Conservation (phyloP, 2,797 vertebrate species). For the Dendrocincla fuliginosa region DNA sequence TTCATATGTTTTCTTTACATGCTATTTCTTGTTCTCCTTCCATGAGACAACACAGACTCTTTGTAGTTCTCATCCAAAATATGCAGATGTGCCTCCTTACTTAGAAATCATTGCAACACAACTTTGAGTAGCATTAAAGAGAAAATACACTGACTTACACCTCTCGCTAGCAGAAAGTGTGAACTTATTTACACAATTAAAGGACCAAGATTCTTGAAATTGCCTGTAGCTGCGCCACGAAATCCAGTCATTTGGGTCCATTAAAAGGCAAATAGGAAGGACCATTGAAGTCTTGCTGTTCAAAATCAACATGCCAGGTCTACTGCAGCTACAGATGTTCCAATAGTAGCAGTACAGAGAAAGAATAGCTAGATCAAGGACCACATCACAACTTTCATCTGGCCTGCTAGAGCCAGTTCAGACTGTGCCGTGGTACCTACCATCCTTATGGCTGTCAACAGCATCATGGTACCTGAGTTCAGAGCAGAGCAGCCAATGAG, state of each 20-base stretch:
- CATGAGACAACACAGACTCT: background rate
- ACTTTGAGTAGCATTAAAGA: background rate
- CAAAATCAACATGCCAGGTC: background rate
- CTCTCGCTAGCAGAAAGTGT: background rate
- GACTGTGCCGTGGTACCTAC: background rate
- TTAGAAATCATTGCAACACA: background rate
- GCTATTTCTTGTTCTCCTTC: background rate
- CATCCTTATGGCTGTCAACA: background rate
- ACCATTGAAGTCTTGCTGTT: background rate
- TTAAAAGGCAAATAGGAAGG: background rate
- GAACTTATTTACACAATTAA: background rate
- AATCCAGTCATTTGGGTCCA: background rate
- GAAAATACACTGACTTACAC: background rate
- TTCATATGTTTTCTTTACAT: background rate
- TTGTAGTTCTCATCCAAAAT: background rate
- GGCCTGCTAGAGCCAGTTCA: background rate
- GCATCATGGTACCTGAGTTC: background rate
- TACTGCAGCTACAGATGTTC: background rate
- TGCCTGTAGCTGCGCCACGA: background rate
- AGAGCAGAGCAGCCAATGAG: background rate
- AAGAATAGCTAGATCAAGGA: background rate
- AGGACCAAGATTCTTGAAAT: background rate
- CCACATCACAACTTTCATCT: fast-evolving
- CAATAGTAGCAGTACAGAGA: background rate
- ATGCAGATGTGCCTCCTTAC: background rate